Base-by-base conservation (phyloP, 2,888 invertebrate species). In the Limnephilus rhombicus region DNA sequence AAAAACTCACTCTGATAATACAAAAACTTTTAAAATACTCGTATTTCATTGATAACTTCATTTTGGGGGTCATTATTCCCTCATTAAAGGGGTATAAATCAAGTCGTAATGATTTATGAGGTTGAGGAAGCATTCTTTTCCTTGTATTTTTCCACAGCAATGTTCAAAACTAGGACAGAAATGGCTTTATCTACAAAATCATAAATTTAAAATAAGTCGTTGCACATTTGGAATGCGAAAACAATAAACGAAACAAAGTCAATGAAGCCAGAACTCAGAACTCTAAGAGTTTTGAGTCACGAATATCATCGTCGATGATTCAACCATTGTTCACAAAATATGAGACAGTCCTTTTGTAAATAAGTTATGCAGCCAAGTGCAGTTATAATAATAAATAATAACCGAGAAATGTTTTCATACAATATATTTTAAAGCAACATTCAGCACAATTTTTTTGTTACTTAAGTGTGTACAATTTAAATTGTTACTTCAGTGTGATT, bases 311-410 rank as follows among this genome's bases (percentile, higher is more conserved):
- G 68, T 88, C 68, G 88, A 34, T 88, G 88, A 88, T 88, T 88
- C 88, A 88, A 37, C 68, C 53, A 88, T 88, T 68, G 88, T 88
- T 53, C 86, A 45, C 37, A 86, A n/a, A 86, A 86, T n/a, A 45
- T 49, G 29, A 49, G 37, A 5, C 45, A 45, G 41, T 88, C 34
- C 34, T 68, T 86, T 80, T 88, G 88, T 68, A 29, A 24, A 86
- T n/a, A 86, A 86, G 49, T 45, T 34, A 83, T 83, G 83, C 83
- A 24, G 15, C 24, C n/a, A 68, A 9, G 24, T 68, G 24, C 68
- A n/a, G 24, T 24, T 68, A 68, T 68, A 68, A 68, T 68, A 68
- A 68, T 68, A 68, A 24, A 24, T 9, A 68, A 68, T 9, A n/a
- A 0, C 24, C 24, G 24, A 68, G 9, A 68, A 68, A 24, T 7